These are phyloP conservation scores for Diarsia mendica DNA, from an alignment of 2,888 invertebrate genomes.

Conservation along the genomic window DNA sequence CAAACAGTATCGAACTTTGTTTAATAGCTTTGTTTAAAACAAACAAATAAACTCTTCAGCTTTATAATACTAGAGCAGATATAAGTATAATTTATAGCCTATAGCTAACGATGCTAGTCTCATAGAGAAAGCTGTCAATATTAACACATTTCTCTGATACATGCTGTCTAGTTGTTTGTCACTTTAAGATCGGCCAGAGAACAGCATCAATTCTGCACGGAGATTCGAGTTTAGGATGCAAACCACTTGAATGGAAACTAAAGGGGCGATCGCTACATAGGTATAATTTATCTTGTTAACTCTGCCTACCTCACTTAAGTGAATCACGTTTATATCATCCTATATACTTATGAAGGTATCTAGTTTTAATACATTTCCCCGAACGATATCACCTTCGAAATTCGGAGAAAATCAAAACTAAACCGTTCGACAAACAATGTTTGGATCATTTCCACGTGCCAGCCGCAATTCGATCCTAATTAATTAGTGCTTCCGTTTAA, in stretches of 20 bases:
- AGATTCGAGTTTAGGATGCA: constrained; percentile 18
- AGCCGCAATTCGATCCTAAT: constrained; percentile 27
- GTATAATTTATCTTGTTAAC: constrained; percentile 44
- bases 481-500: constrained; percentile 26
- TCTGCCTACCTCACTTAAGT: constrained; percentile 13
- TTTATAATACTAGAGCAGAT: no score
- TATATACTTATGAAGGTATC: no score
- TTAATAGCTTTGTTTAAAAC: no score
- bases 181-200: not conserved
- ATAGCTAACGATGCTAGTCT: no score
- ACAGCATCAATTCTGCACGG: constrained; percentile 7
- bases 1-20: no score
- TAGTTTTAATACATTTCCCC: not conserved
- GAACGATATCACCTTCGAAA: not conserved
- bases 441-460: constrained; percentile 15
- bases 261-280: constrained; percentile 2
- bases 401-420: constrained; percentile 23
- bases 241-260: constrained; percentile 22
- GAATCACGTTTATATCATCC: not conserved
- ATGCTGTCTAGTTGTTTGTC: not conserved
- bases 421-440: constrained; percentile 7
- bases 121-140: not conserved
- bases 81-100: no score
- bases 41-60: no score
- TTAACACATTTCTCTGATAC: not conserved